phyloP scores from a whole-genome alignment of 2,888 invertebrate species.

The Branchipolynoe longqiensis region DNA sequence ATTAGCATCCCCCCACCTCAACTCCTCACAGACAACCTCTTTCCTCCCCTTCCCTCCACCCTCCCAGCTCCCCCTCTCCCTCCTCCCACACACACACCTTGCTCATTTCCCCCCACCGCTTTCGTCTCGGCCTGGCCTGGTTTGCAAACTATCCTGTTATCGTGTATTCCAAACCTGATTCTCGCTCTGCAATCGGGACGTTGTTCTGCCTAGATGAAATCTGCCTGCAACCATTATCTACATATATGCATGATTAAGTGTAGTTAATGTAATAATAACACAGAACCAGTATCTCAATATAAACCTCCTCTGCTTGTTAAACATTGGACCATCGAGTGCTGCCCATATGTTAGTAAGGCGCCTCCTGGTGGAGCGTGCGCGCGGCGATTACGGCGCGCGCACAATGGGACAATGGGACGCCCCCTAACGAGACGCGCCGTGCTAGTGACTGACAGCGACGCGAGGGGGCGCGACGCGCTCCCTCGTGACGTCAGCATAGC shows the following conservation, averaged over 20 bases:
- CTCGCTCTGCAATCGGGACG: no score
- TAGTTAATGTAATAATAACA: no score
- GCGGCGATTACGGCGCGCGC: neutral
- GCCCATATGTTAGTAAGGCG: neutral
- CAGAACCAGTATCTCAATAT: no score
- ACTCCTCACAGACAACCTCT: neutral
- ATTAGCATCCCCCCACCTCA: neutral
- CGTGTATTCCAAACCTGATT: no score
- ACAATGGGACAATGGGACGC: no score
- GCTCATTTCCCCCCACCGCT: slow-evolving; percentile 39
- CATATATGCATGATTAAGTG: no score
- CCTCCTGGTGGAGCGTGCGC: neutral
- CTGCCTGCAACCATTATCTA: no score
- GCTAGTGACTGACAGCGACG: slow-evolving; percentile 28
- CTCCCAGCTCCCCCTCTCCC: neutral
- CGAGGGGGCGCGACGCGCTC: neutral
- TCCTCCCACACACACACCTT: neutral
- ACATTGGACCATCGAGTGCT: no score
- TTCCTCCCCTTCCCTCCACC: neutral
- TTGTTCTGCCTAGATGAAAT: no score
- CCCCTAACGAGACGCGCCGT: slow-evolving; percentile 20
- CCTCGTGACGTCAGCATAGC: neutral
- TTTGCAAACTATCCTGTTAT: no score
- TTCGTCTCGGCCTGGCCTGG: no score
- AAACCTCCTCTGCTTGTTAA: no score